Base-by-base conservation (phyloP, 2,888 invertebrate species). In the Horisme vitalbata region DNA sequence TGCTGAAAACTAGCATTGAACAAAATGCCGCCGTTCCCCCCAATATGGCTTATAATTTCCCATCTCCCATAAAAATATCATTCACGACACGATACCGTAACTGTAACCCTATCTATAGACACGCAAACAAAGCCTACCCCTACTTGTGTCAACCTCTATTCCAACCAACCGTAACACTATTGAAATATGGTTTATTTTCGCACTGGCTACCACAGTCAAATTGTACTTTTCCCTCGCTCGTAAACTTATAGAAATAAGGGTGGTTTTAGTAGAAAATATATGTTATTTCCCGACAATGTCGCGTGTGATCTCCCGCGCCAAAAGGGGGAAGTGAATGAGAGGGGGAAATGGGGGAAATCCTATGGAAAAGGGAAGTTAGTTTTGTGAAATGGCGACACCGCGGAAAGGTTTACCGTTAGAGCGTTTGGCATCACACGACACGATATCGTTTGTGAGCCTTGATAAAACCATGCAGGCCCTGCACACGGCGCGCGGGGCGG, bases 291-390 rank as follows among this genome's bases (percentile, higher is more conserved):
- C 48, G 38, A 39, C 36, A 39, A 24, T 37, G 44, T 52, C 32
- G 57, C 63, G 50, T 65, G 64, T 57, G 59, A 61, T 63, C 57
- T 65, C 59, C 49, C 43, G 44, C 30, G 32, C 39, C 27, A 33
- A 20, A 38, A 48, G 34, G 41, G 36, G 45, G 46, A 26, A 45
- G 35, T 36, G 43, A 38, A 45, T 39, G 55, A 50, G 20, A 30
- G 46, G 43, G 44, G 54, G 41, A 47, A 50, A 54, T 58, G 46
- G 43, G 44, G 54, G 41, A 47, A 50, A 54, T 58, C 47, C 55
- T 54, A 46, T 56, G 52, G 41, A 48, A 33, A 48, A 53, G 43
- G 24, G 32, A 34, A 37, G 43, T 52, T 27, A 37, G 45, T 45
- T 49, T 46, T 52, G 32, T 41, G 36, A 28, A 41, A 39, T 31